Evolutionary conservation across 53 echinoderm and acorn worm species (phyloP), one percentile per base, ranked within the genome.

Genomic region (Astropecten irregularis): DNA sequence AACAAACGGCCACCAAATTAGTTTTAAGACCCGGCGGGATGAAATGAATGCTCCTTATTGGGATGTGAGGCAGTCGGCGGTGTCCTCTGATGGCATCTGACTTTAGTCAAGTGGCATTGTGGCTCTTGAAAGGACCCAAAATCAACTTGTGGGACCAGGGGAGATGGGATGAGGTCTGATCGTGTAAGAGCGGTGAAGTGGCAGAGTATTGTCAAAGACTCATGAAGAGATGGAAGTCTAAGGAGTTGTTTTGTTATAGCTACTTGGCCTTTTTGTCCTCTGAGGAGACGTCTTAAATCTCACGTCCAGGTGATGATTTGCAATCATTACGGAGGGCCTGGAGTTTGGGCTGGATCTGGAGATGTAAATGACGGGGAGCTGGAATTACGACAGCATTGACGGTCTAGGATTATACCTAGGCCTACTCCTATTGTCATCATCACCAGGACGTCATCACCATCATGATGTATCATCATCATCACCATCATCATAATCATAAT

Each of bases 141-240:
- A 74, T 39, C 74, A 74, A 74, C 56, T 74, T 64, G 13, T 3
- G 74, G 37, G 56, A 54, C 56, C 73, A 5, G 74, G 74, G 55
- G 56, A 57, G 25, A 22, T 55, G 13, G 1, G 57, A 34, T 36
- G 8, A 37, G 27, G 28, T 53, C 21, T 53, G 54, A 53, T 53
- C 73, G 37, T 57, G 55, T 56, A 36, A 74, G 38, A 23, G 56
- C 57, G 56, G 36, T 54, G 73, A 53, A 53, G 73, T 54, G 73
- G 73, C 73, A 53, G 9, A 4, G 33, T 36, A 35, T 73, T 73
- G 73, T 53, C 35, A 33, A 20, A 42, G 38, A 37, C 39, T 49
- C 13, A 21, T 42, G 49, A 26, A 48, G 44, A 26, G 69, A 21
- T 47, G 16, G 18, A 69, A 53, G 19, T 73, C 29, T 40, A 42